Evolutionary conservation across 2,797 vertebrate genomes (phyloP), one percentile per base, ranked within the genome.

Genomic region (Myiotriccus ornatus): DNA sequence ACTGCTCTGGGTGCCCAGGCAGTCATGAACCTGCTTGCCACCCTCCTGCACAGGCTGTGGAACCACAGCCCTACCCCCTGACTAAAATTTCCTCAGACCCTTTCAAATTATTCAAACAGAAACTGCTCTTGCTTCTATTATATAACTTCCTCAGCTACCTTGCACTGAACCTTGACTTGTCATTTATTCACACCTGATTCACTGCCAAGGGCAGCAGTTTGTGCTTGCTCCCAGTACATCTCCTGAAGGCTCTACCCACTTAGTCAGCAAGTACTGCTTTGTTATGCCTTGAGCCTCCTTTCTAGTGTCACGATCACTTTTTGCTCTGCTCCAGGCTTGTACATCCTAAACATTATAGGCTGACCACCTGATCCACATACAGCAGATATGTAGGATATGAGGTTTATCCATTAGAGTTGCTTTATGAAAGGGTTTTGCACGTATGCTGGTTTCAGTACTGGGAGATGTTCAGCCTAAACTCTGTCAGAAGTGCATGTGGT

Each of bases 291-390:
- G 25, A 73, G 32, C 25, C 34, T 44, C 21, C 13, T 75, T 69
- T 47, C 74, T 25, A 21, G 4, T 34, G 49, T 50, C 50, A 14
- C 7, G 12, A 30, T 78, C 22, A 37, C 27, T 6, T 68, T 32
- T 37, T 84, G 25, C 62, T 92, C 39, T 35, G 3, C 19, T 57
- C 25, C 34, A 56, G 74, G n/a, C 27, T 79, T 57, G 10, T 3
- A 22, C 15, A 35, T 30, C 30, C 70, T 70, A 46, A 37, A 30
- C 18, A 8, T 37, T 39, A 23, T 9, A 34, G 57, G 32, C 32
- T 49, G 22, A 30, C 44, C 53, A 21, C 30, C 43, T 0, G 0
- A 68, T 49, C 4, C 17, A 19, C 30, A 8, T 9, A 37, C 6
- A 50, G 25, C 43, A 30, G 43, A 3, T 35, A 44, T 2, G 11